Conservation (phyloP, 2,113 vertebrate species). For the Pandion haliaetus region DNA sequence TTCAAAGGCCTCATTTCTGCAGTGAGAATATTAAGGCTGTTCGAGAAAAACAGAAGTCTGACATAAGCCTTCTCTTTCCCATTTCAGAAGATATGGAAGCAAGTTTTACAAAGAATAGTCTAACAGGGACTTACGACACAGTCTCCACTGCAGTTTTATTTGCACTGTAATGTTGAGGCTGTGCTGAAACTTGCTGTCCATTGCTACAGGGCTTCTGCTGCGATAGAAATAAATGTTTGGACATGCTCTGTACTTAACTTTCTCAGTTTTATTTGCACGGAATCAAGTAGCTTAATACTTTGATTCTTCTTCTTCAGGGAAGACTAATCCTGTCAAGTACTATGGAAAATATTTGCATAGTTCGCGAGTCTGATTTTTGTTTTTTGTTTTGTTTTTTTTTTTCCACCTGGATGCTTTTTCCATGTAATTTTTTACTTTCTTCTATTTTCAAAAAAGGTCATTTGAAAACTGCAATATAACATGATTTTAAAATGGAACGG, state of each 20-base stretch:
- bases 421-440: neutral
- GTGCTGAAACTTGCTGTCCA: neutral
- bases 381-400: no score
- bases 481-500: neutral
- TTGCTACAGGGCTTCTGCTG: neutral
- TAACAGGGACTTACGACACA: neutral
- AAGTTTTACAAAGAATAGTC: neutral
- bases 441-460: neutral
- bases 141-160: neutral
- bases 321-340: slow-evolving; percentile 5
- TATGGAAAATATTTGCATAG: slow-evolving; percentile 19
- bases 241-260: neutral
- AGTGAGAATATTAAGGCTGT: neutral
- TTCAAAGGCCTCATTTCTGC: neutral
- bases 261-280: neutral
- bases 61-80: neutral
- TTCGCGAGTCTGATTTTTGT: neutral
- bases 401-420: neutral
- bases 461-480: neutral
- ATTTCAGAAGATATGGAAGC: neutral
- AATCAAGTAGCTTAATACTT: neutral
- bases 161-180: neutral
- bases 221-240: neutral
- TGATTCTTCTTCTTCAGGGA: neutral
- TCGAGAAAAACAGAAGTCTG: neutral